Evolutionary conservation across 2,797 vertebrate genomes (phyloP).

Genomic region (Phyllotis vaccarum): DNA sequence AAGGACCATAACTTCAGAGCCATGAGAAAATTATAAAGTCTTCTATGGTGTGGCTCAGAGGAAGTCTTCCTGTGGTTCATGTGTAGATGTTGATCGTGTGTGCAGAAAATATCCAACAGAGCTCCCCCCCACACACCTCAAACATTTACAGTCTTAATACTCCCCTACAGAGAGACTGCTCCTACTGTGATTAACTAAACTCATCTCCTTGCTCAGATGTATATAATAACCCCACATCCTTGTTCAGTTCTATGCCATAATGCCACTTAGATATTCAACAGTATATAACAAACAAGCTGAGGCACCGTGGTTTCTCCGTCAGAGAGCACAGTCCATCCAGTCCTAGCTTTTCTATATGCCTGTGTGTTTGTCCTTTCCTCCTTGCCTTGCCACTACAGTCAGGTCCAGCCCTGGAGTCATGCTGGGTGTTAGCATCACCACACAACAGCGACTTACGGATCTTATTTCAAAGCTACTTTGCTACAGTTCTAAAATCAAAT

Average conservation of each 20-base stretch:
- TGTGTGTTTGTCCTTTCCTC: neutral
- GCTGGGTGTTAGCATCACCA: neutral
- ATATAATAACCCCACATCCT: neutral
- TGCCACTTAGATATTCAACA: neutral
- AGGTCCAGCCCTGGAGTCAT: neutral
- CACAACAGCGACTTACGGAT: slow-evolving; percentile 9
- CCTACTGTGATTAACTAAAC: neutral
- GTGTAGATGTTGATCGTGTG: neutral
- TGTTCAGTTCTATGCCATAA: neutral
- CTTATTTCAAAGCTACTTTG: slow-evolving; percentile 43
- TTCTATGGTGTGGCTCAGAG: neutral
- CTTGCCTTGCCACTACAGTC: neutral
- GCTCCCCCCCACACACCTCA: neutral
- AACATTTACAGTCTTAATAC: neutral
- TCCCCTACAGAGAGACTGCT: neutral
- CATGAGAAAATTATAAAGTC: neutral
- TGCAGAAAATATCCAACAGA: neutral
- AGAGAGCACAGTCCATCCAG: neutral
- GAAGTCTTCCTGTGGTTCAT: neutral
- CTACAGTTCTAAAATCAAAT: neutral
- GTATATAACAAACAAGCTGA: neutral
- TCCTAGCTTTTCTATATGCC: neutral
- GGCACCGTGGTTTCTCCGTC: neutral
- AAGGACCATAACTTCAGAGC: neutral
- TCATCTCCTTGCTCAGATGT: neutral